Percentiles rank a stretch among this genome's conserved stretches.
These are phyloP conservation scores for Parazoanthus darwini DNA, from an alignment of 92 coral and sea anemone genomes.

Conservation along the genomic window DNA sequence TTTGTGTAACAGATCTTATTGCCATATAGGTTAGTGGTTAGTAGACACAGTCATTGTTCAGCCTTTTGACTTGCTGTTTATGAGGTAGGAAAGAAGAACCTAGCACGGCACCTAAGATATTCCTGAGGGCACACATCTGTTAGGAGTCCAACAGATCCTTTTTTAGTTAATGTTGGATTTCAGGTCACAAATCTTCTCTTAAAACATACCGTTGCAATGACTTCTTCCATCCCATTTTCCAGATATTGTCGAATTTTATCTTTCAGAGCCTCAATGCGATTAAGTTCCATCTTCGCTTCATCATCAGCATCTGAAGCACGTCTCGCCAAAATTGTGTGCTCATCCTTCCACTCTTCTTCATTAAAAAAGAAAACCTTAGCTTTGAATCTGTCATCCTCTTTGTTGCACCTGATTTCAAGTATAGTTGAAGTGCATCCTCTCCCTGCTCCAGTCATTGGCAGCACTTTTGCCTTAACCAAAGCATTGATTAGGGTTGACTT, in stretches of 20 bases:
- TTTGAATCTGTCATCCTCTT: constrained; percentile 9
- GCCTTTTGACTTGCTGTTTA: too few species aligned
- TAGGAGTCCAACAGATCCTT: too few species aligned
- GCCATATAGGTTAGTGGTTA: too few species aligned
- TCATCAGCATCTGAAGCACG: not conserved
- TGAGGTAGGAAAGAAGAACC: too few species aligned
- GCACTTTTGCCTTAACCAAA: constrained; percentile 7
- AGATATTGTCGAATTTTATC: not conserved
- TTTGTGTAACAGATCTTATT: too few species aligned
- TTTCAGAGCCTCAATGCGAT: not conserved
- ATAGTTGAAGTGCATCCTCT: constrained; percentile 23
- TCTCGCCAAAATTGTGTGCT: not conserved
- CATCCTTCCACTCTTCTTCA: not conserved
- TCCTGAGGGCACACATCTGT: too few species aligned
- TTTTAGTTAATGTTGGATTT: too few species aligned
- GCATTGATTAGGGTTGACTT: constrained; percentile 25
- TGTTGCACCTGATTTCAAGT: constrained; percentile 1
- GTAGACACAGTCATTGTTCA: too few species aligned
- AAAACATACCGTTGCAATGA: not conserved
- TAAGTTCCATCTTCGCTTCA: not conserved
- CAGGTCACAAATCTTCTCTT: too few species aligned
- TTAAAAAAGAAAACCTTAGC: constrained; percentile 3
- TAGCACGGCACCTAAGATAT: too few species aligned
- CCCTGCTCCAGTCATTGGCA: constrained; percentile 16
- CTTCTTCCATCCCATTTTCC: not conserved